A percentile compares a stretch with the other conserved stretches of the same genome.
phyloP scores from a whole-genome alignment of 1,140 invertebrate genomes.

The Spodoptera frugiperda region DNA sequence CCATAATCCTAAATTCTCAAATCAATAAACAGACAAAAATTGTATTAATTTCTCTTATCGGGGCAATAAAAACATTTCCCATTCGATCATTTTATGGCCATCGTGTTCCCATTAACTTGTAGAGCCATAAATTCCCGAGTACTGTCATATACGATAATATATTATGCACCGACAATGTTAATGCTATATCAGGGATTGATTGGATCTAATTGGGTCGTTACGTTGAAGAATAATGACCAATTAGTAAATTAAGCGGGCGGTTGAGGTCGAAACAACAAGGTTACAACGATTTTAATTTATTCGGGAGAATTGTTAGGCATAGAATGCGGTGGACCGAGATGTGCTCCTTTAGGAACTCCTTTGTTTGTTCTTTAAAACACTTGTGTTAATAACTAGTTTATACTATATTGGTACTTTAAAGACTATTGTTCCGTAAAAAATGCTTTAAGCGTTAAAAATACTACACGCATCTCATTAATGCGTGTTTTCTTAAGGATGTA shows the following conservation, averaged over 20 bases:
- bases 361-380: background rate
- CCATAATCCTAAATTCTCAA: conserved; percentile 12
- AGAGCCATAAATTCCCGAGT: conserved; percentile 64
- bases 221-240: conserved; percentile 81
- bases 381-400: background rate
- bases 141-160: conserved; percentile 78
- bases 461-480: too few species aligned
- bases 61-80: conserved; percentile 63
- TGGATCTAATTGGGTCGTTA: conserved; percentile 82
- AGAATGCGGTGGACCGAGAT: conserved; percentile 47
- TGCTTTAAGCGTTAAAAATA: background rate
- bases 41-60: conserved; percentile 58
- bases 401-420: background rate
- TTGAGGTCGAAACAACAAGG: conserved; percentile 60
- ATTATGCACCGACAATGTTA: conserved; percentile 70
- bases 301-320: conserved; percentile 28
- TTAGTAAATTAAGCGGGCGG: conserved; percentile 80
- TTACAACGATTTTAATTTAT: conserved; percentile 52
- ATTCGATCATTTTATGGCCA: conserved; percentile 63
- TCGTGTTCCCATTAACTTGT: conserved; percentile 61
- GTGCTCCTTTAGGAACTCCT: conserved; percentile 53
- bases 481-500: too few species aligned
- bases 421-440: background rate
- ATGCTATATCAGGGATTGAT: conserved; percentile 80
- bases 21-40: conserved; percentile 48